Evolutionary conservation across 2,888 invertebrate genomes (phyloP), one percentile per base, ranked within the genome.

Genomic region (Microctonus brassicae): DNA sequence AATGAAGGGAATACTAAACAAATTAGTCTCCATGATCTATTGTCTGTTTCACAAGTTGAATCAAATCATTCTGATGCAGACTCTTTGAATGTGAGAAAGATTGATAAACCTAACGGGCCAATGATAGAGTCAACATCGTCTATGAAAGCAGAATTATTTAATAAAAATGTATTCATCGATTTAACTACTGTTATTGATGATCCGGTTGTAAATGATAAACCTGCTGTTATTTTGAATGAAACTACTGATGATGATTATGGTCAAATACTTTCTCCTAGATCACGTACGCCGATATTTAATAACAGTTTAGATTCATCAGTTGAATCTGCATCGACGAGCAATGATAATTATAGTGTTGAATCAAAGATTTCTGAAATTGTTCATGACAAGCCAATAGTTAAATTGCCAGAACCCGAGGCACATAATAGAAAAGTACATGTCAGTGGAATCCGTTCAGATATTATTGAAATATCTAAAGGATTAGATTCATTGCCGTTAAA

Each of bases 21-120:
- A 34, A 47, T 82, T 2, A 74, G 72, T n/a, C 68, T 83, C 1
- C 79, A 79, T 79, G 81, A 83, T 33, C 68, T 84, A 11, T 42
- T 82, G 20, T 76, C 81, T 0, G n/a, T n/a, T 5, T 5, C 39
- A 13, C 39, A 36, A 5, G 20, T 26, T 1, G 47, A 1, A n/a
- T 75, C 72, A 13, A 63, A 63, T 47, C 70, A 76, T 20, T 61
- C 69, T 10, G 58, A 71, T 1, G 29, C 9, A 0, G 73, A 73
- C 7, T 72, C 73, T 0, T 10, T 74, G 0, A 66, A 58, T 1
- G 69, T 65, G 26, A 73, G 76, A 33, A 36, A 75, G 70, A 55
- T 70, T n/a, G n/a, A n/a, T 64, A n/a, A 2, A 7, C n/a, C 1
- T 29, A n/a, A 29, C 7, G 26, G 9, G 47, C 69, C 1, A 61